These are phyloP conservation scores for Drosophila sulfurigaster DNA, from an alignment of 1,140 invertebrate genomes.

Conservation along the genomic window DNA sequence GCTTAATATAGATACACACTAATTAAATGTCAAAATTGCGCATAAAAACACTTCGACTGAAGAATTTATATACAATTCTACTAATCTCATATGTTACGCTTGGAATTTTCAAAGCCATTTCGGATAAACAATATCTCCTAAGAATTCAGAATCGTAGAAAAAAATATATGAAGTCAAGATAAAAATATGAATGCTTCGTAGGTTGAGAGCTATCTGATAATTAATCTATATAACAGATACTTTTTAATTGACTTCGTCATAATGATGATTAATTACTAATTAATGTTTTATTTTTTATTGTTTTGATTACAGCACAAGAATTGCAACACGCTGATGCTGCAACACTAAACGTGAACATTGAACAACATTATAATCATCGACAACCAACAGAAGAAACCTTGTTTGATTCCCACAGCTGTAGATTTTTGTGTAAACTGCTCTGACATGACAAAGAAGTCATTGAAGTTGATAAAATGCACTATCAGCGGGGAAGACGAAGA, in stretches of 20 bases:
- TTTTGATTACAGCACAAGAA: constrained; percentile 26
- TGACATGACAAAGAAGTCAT: constrained; percentile 72
- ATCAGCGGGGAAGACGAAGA: constrained; percentile 84
- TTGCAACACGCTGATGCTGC: constrained; percentile 28
- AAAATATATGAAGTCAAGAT: background rate
- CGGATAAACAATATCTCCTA: constrained; percentile 50
- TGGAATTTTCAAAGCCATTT: constrained; percentile 78
- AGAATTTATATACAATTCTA: constrained; percentile 68
- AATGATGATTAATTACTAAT: constrained; percentile 3
- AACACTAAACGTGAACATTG: constrained; percentile 13
- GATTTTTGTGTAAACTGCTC: constrained; percentile 24
- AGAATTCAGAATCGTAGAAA: background rate
- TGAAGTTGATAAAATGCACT: constrained; percentile 81
- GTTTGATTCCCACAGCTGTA: constrained; percentile 17
- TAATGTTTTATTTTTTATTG: background rate
- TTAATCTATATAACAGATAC: too few relatives aligned
- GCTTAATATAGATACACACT: constrained; percentile 60
- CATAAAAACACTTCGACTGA: constrained; percentile 62
- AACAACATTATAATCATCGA: constrained; percentile 12
- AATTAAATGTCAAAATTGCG: constrained; percentile 81
- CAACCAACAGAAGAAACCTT: background rate
- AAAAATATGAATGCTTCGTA: background rate
- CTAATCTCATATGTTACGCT: constrained; percentile 54
- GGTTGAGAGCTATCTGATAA: too few relatives aligned
- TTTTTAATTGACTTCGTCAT: background rate